phyloP scores from a whole-genome alignment of 2,888 invertebrate species.

The Saturnia pavonia region DNA sequence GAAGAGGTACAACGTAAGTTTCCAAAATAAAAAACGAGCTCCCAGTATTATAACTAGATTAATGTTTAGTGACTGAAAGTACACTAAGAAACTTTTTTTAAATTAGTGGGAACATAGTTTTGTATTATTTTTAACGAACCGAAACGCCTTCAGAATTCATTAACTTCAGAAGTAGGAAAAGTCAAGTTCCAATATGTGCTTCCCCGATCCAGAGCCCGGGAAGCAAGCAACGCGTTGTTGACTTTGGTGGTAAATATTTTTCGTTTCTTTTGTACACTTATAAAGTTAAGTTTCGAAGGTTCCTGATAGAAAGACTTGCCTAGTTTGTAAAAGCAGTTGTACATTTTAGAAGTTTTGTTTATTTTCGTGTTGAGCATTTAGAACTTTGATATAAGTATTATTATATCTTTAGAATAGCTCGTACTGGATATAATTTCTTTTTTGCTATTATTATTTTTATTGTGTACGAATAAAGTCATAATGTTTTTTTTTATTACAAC shows the following conservation, averaged over 20 bases:
- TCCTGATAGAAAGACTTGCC: background rate
- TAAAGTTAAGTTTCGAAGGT: constrained; percentile 7
- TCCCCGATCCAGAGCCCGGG: constrained; percentile 25
- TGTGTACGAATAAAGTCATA: background rate
- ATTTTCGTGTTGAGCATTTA: background rate
- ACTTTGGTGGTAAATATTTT: constrained; percentile 19
- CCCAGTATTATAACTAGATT: constrained; percentile 71
- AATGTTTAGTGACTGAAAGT: constrained; percentile 75
- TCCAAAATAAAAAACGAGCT: constrained; percentile 49
- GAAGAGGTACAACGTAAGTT: constrained; percentile 50
- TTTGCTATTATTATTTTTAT: background rate
- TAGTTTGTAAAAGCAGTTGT: constrained; percentile 7
- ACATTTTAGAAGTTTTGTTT: background rate
- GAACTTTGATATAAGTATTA: background rate
- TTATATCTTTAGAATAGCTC: background rate
- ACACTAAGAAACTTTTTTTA: constrained; percentile 62
- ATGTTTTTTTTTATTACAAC: background rate
- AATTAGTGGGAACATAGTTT: constrained; percentile 66
- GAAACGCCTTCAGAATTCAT: constrained; percentile 73
- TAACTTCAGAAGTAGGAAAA: constrained; percentile 62
- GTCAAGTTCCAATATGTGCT: constrained; percentile 58
- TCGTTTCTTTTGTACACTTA: constrained; percentile 1
- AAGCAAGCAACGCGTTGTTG: constrained; percentile 13
- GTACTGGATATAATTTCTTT: no score
- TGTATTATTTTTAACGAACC: constrained; percentile 75